Percentiles rank a stretch among this genome's conserved stretches.
Conservation (phyloP, 2,797 vertebrate genomes). For the Heteromormyrus szaboi region DNA sequence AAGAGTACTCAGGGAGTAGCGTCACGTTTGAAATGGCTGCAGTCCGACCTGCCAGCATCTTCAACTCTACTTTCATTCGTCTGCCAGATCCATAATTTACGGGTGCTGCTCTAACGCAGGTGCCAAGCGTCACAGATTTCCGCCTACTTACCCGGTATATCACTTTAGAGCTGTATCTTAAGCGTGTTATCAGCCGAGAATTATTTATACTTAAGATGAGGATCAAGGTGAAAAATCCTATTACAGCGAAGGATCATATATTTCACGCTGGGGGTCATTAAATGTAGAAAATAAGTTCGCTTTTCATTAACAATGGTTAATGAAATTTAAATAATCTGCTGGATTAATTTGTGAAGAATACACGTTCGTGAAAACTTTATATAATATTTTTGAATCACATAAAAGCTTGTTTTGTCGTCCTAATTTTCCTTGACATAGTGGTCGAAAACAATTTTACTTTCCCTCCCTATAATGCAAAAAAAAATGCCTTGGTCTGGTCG, state of each 20-base stretch:
- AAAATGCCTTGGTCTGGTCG: background rate
- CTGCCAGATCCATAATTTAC: background rate
- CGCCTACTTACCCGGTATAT: background rate
- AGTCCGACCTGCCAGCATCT: background rate
- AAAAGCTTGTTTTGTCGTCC: background rate
- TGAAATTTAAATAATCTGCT: background rate
- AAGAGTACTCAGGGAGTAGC: background rate
- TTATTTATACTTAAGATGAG: background rate
- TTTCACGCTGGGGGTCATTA: background rate
- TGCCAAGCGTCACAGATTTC: background rate
- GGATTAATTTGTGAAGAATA: background rate
- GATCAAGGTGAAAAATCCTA: background rate
- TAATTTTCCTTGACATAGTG: background rate
- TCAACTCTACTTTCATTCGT: background rate
- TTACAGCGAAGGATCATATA: background rate
- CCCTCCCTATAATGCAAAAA: background rate
- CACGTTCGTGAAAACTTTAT: background rate
- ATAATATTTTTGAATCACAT: background rate
- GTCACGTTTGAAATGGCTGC: background rate
- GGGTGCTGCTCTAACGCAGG: background rate
- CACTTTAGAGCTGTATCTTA: background rate
- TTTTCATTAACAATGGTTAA: background rate
- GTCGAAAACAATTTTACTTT: background rate
- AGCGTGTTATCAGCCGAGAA: background rate
- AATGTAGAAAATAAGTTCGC: background rate